These are phyloP conservation scores for Eupithecia vulgata DNA, from an alignment of 2,888 invertebrate genomes.

Conservation along the genomic window DNA sequence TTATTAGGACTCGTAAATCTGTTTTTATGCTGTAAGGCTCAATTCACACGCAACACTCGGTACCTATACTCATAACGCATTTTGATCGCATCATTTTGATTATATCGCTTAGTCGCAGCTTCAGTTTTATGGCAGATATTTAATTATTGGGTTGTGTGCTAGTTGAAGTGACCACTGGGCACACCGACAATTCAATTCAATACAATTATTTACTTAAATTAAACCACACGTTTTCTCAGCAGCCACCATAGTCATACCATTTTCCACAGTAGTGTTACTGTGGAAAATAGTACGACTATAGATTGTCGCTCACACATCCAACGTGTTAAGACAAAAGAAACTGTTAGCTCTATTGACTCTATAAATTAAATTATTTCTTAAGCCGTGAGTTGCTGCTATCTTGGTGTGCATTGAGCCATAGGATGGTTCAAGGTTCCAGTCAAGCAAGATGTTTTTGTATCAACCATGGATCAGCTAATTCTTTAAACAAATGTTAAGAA, in stretches of 20 bases:
- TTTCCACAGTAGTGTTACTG: too few species aligned
- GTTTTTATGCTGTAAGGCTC: constrained; percentile 4
- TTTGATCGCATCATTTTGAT: too few species aligned
- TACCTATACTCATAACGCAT: too few species aligned
- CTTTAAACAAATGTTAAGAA: background rate
- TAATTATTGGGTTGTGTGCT: background rate
- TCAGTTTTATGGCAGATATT: background rate
- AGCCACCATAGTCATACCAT: too few species aligned
- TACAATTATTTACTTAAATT: too few species aligned
- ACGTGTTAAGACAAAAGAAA: background rate
- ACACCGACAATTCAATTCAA: too few species aligned
- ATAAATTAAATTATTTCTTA: background rate
- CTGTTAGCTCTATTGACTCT: background rate
- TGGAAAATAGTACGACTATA: background rate
- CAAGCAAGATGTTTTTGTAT: background rate
- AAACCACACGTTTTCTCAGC: too few species aligned
- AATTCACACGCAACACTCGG: constrained; percentile 7
- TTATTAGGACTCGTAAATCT: constrained; percentile 6
- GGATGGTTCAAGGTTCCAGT: background rate
- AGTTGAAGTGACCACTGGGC: background rate
- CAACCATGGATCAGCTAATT: background rate
- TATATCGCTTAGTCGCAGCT: constrained; percentile 1
- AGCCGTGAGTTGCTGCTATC: background rate
- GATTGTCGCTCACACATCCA: too few species aligned
- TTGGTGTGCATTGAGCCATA: constrained; percentile 1